Percentiles rank a stretch among this genome's conserved stretches.
phyloP scores from a whole-genome alignment of 2,113 vertebrate species.

The Cyprinodon brontotheroides region DNA sequence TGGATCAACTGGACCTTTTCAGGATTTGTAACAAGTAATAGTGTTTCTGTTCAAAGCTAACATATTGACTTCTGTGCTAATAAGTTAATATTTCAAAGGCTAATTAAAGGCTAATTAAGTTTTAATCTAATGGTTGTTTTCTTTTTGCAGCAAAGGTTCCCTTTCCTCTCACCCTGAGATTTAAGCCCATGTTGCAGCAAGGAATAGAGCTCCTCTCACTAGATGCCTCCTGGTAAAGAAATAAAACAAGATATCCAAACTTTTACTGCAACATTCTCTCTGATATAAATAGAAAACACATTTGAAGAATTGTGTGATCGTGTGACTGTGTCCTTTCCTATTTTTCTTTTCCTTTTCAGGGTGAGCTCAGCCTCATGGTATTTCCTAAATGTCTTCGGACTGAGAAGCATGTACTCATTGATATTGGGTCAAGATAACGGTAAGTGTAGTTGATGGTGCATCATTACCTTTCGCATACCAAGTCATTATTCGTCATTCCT shows the following conservation, averaged over 20 bases:
- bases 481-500: neutral
- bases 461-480: neutral
- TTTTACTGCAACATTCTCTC: neutral
- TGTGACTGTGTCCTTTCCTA: constrained; percentile 17
- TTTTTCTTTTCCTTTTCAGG: constrained; percentile 73
- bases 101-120: neutral
- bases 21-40: constrained; percentile 95
- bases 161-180: constrained; percentile 94
- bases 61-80: neutral
- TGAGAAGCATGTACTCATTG: constrained; percentile 97
- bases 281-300: neutral
- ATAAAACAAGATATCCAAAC: neutral
- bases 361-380: constrained; percentile 99
- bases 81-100: neutral
- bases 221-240: constrained; percentile 94
- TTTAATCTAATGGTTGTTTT: neutral
- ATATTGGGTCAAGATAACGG: constrained; percentile 98
- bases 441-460: constrained; percentile 59
- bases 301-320: neutral
- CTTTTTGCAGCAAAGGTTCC: constrained; percentile 89
- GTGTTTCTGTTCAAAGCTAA: neutral
- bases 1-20: constrained; percentile 99
- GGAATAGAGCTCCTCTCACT: constrained; percentile 97
- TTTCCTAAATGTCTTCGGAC: constrained; percentile 98
- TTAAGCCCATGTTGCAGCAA: constrained; percentile 98